Evolutionary conservation across 2,888 invertebrate species (phyloP), one percentile per base, ranked within the genome.

Genomic region (Nemoura dubitans): DNA sequence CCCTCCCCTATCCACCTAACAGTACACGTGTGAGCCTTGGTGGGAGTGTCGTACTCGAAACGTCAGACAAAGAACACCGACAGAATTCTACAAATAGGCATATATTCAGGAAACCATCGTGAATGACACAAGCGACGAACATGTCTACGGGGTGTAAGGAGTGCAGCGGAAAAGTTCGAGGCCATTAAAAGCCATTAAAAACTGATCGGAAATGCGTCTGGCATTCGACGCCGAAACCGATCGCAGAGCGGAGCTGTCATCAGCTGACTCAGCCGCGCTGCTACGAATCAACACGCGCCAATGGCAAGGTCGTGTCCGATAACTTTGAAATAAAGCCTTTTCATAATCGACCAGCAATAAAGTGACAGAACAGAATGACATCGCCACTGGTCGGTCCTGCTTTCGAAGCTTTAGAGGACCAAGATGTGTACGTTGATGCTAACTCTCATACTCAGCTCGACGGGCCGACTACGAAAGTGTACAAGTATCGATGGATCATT

Each of bases 401-500:
- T 14, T 21, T 59, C 21, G 59, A 59, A 59, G 59, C 59, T 21
- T 1, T 21, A 21, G 59, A 59, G 14, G 59, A 59, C 59, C 59
- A 59, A 97, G 89, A 97, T 78, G 78, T 26, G 78, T 0, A 3
- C 7, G 2, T 78, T 16, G 26, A 78, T 28, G 78, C 28, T 5
- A 78, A n/a, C 27, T 78, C 78, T 21, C 78, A 78, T 26, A 26
- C 27, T 14, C 78, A 28, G 28, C 78, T 26, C 5, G 76, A 5
- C 7, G 76, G 29, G 59, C 10, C 59, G 21, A 21, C 59, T 3
- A 59, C 59, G 16, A 59, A 59, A 90, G 94, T 96, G 85, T 97
- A 95, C 91, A 94, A 93, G 87, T 93, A 95, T 88, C 93, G 98
- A 92, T 99, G 98, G 97, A 92, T 96, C 88, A 96, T 98, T 90